Percentiles rank a stretch among this genome's conserved stretches.
Evolutionary conservation across 1,140 invertebrate genomes (phyloP).

Genomic region (Leptopilina boulardi): DNA sequence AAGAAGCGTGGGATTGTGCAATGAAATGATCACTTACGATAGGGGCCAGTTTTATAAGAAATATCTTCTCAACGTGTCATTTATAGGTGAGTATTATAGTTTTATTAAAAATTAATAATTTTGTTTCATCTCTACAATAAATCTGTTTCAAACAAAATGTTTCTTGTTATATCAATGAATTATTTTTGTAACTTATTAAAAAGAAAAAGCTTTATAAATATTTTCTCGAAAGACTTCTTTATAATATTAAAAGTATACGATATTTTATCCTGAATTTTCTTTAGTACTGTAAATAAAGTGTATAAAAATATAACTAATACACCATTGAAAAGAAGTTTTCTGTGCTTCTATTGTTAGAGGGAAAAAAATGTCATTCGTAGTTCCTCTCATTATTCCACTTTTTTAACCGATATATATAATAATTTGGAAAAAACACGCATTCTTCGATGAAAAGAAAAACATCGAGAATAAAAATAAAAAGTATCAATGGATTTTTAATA

Average conservation of each 20-base stretch:
- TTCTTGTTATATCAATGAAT: too few species aligned
- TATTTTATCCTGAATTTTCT: background rate
- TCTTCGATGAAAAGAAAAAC: background rate
- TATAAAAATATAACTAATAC: conserved; percentile 8
- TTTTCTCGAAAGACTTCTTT: background rate
- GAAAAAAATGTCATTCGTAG: background rate
- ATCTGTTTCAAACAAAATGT: too few species aligned
- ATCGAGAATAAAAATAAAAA: background rate
- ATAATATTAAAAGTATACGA: background rate
- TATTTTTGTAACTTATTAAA: too few species aligned
- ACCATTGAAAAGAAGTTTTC: conserved; percentile 14
- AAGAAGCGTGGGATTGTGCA: conserved; percentile 77
- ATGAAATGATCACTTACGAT: conserved; percentile 82
- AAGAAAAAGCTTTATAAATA: too few species aligned
- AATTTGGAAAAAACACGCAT: background rate
- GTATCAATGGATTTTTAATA: background rate
- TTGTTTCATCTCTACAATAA: too few species aligned
- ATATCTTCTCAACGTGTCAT: conserved; percentile 83
- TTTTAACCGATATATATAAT: conserved; percentile 3
- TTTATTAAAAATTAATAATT: background rate
- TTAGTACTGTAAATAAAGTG: background rate
- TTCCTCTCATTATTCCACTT: background rate
- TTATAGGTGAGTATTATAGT: conserved; percentile 77
- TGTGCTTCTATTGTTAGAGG: background rate
- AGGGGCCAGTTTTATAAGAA: conserved; percentile 80